A percentile compares a stretch with the other conserved stretches of the same genome.
Conservation (phyloP, 1,140 invertebrate genomes). For the Notospermus geniculatus region DNA sequence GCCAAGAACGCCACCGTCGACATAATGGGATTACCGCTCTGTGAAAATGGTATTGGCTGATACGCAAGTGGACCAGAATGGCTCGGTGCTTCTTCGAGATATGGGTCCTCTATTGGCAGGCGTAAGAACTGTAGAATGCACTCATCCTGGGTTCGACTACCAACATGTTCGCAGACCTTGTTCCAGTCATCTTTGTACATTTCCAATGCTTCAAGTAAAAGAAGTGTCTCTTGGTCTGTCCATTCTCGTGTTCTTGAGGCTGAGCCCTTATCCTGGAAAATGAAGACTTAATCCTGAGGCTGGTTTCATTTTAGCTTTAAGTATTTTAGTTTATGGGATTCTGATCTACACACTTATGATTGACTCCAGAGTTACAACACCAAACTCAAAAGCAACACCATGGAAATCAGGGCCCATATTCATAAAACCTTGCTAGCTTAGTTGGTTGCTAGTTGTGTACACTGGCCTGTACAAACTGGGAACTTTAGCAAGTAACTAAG, state of each 20-base stretch:
- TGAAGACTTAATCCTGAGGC: too few species aligned
- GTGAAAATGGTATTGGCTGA: conserved; percentile 96
- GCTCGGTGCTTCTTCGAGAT: conserved; percentile 74
- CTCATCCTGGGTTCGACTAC: conserved; percentile 96
- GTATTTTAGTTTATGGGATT: too few species aligned
- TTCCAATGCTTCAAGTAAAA: conserved; percentile 93
- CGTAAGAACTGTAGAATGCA: conserved; percentile 97
- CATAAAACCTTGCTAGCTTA: too few species aligned
- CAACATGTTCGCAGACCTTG: conserved; percentile 88
- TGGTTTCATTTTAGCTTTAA: too few species aligned
- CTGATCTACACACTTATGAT: too few species aligned
- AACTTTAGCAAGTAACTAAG: too few species aligned
- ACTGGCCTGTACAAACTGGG: too few species aligned
- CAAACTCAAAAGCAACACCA: too few species aligned
- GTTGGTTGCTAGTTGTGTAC: too few species aligned
- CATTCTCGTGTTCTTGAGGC: conserved; percentile 86
- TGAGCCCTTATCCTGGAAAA: conserved; percentile 57
- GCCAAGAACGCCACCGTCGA: conserved; percentile 98
- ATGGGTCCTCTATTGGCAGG: conserved; percentile 98
- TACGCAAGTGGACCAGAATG: conserved; percentile 84
- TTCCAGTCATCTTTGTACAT: conserved; percentile 99
- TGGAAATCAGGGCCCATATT: too few species aligned
- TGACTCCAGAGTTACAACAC: too few species aligned
- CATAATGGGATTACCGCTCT: conserved; percentile 97
- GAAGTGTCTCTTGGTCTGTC: conserved; percentile 97